phyloP scores from a whole-genome alignment of 2,888 invertebrate genomes.

The Yponomeuta cagnagella region DNA sequence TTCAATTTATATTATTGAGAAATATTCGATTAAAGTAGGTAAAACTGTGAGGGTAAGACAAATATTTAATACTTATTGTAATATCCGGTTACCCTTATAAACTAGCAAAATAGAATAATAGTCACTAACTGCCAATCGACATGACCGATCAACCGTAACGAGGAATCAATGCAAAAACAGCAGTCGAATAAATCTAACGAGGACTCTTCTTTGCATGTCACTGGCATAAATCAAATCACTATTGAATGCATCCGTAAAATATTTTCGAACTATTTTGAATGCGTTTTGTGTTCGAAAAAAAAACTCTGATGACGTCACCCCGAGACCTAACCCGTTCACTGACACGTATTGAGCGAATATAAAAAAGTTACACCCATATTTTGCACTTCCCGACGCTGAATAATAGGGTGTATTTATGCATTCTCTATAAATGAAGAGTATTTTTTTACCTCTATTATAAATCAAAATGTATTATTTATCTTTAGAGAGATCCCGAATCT shows the following conservation, averaged over 20 bases:
- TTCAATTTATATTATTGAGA: neutral
- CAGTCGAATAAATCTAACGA: slow-evolving; percentile 75
- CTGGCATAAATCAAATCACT: slow-evolving; percentile 74
- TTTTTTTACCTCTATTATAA: slow-evolving; percentile 73
- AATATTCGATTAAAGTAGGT: neutral
- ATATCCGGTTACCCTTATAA: slow-evolving; percentile 33
- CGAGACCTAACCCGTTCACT: slow-evolving; percentile 70
- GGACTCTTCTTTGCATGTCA: slow-evolving; percentile 72
- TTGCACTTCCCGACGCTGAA: slow-evolving; percentile 72
- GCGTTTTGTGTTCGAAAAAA: slow-evolving; percentile 46
- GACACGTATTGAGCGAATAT: slow-evolving; percentile 65
- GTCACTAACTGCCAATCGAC: slow-evolving; percentile 69
- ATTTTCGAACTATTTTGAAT: slow-evolving; percentile 74
- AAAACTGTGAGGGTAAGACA: slow-evolving; percentile 26
- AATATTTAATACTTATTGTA: slow-evolving; percentile 22
- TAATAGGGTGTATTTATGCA: slow-evolving; percentile 76
- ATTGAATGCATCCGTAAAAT: slow-evolving; percentile 73
- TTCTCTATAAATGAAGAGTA: slow-evolving; percentile 74
- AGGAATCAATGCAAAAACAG: slow-evolving; percentile 65
- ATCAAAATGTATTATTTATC: slow-evolving; percentile 77
- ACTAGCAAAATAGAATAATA: slow-evolving; percentile 43
- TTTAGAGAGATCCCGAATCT: slow-evolving; percentile 72
- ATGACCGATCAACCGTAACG: slow-evolving; percentile 70
- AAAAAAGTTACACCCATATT: slow-evolving; percentile 76
- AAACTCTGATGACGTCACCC: slow-evolving; percentile 41